Percentiles rank a stretch among this genome's conserved stretches.
Conservation (phyloP, 2,797 vertebrate genomes). For the Vultur gryphus region DNA sequence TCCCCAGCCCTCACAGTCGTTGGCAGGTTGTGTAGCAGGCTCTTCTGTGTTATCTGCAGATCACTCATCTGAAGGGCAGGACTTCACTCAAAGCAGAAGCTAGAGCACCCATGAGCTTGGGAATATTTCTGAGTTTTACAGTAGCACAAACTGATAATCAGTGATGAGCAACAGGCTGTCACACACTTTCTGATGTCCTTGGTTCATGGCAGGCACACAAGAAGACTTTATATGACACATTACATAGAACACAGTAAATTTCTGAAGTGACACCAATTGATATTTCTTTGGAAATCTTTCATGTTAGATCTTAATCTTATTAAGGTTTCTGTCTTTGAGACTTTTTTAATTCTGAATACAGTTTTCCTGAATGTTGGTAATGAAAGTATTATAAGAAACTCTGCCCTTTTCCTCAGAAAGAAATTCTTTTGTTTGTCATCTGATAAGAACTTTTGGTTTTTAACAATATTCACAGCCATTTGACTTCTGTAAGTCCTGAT, state of each 20-base stretch:
- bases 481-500: background rate
- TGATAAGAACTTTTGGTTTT: background rate
- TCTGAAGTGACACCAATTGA: background rate
- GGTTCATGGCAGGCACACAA: background rate
- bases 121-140: background rate
- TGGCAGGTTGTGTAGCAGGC: background rate
- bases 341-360: background rate
- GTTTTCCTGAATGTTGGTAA: background rate
- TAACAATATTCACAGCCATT: background rate
- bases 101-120: background rate
- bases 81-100: background rate
- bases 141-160: background rate
- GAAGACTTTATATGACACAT: background rate
- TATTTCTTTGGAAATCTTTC: background rate
- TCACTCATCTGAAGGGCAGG: background rate
- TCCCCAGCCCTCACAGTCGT: background rate
- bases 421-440: background rate
- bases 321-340: background rate
- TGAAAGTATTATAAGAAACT: background rate
- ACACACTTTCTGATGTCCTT: background rate
- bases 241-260: background rate
- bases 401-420: background rate
- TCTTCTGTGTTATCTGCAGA: background rate
- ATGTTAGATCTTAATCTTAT: background rate
- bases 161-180: background rate